Evolutionary conservation across 1,140 invertebrate species (phyloP).

Genomic region (Yoshiicerus persimilis): DNA sequence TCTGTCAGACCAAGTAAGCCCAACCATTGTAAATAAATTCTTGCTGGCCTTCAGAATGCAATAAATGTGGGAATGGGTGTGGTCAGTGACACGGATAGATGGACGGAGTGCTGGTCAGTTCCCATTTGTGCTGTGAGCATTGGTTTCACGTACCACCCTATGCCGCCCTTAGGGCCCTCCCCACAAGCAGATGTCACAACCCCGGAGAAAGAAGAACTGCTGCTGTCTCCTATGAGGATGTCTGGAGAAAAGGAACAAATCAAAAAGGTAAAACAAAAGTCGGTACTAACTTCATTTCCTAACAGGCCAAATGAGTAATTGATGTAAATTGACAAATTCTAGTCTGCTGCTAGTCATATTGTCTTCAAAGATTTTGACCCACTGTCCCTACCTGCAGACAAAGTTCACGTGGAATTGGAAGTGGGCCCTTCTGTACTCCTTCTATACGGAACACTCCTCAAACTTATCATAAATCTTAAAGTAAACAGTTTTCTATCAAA

Average conservation of each 20-base stretch:
- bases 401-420: constrained; percentile 86
- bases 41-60: not conserved
- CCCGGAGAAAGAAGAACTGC: constrained; percentile 88
- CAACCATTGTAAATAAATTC: not conserved
- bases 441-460: constrained; percentile 84
- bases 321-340: not conserved
- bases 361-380: constrained; percentile 70
- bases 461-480: constrained; percentile 84
- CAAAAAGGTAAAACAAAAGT: constrained; percentile 55
- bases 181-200: constrained; percentile 89
- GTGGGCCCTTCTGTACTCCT: constrained; percentile 87
- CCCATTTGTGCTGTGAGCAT: constrained; percentile 90
- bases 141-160: constrained; percentile 86
- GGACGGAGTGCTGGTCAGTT: constrained; percentile 95
- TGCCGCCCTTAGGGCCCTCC: constrained; percentile 78
- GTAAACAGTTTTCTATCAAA: constrained; percentile 51
- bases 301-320: no score
- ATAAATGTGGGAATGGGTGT: constrained; percentile 25
- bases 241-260: constrained; percentile 72
- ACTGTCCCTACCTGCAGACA: constrained; percentile 76
- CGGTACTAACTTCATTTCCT: no score
- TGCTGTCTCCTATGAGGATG: constrained; percentile 87
- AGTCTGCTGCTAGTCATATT: not conserved
- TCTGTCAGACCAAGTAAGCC: constrained; percentile 70
- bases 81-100: constrained; percentile 65